These are phyloP conservation scores for Venturia canescens DNA, from an alignment of 1,140 invertebrate species.

Conservation along the genomic window DNA sequence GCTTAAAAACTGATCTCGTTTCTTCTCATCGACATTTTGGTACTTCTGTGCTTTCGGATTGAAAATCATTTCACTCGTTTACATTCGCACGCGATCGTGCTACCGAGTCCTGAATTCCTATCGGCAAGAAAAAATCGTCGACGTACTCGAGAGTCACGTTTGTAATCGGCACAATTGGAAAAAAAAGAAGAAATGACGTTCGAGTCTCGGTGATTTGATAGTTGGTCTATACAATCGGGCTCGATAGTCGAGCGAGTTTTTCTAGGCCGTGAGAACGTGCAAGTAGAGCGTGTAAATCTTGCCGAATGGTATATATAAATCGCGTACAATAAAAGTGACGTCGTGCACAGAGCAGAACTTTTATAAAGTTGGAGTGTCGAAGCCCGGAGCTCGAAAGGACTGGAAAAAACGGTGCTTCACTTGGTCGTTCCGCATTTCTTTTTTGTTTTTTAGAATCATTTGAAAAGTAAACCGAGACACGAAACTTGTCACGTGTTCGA, in stretches of 20 bases:
- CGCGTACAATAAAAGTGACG: not conserved
- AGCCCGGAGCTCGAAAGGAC: not conserved
- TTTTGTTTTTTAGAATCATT: not conserved
- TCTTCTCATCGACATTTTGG: no score
- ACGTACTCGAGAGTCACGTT: not conserved
- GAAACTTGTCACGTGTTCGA: not conserved
- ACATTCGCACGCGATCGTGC: no score
- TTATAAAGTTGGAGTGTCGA: not conserved
- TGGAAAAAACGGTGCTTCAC: not conserved
- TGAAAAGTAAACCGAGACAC: not conserved
- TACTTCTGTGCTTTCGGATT: no score
- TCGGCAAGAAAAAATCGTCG: not conserved
- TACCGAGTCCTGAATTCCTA: not conserved
- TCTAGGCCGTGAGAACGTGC: constrained; percentile 25
- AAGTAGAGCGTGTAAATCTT: constrained; percentile 28
- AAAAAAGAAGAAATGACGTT: not conserved
- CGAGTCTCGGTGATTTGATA: not conserved
- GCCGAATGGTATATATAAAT: not conserved
- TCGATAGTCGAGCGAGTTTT: constrained; percentile 33
- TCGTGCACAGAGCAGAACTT: not conserved
- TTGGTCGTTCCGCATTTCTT: not conserved
- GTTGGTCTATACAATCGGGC: not conserved
- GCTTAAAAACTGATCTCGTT: no score
- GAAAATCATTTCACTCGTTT: no score
- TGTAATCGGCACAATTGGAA: constrained; percentile 4